phyloP scores from a whole-genome alignment of 2,888 invertebrate genomes.

The Capitulum mitella region DNA sequence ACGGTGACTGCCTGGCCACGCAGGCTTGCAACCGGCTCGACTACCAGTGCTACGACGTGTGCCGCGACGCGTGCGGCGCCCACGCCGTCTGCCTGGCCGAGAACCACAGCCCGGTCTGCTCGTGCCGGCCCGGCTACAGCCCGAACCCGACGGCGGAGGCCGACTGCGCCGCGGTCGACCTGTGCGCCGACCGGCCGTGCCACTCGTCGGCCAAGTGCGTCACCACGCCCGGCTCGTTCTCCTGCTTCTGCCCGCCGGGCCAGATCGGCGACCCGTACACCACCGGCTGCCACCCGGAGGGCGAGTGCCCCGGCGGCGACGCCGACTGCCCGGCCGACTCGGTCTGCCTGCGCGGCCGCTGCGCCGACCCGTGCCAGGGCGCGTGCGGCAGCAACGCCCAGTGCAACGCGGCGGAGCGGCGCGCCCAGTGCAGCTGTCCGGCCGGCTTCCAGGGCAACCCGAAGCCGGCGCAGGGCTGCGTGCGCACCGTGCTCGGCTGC shows the following conservation, averaged over 20 bases:
- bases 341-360: slow-evolving; percentile 61
- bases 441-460: slow-evolving; percentile 64
- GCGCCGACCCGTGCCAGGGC: slow-evolving; percentile 71
- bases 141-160: slow-evolving; percentile 77
- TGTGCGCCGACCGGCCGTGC: slow-evolving; percentile 53
- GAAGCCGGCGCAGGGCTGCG: slow-evolving; percentile 58
- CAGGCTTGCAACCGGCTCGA: slow-evolving; percentile 76
- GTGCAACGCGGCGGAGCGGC: slow-evolving; percentile 67
- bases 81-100: slow-evolving; percentile 83
- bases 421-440: slow-evolving; percentile 70
- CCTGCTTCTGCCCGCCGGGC: slow-evolving; percentile 70
- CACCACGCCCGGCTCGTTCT: slow-evolving; percentile 50
- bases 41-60: slow-evolving; percentile 72
- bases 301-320: slow-evolving; percentile 63
- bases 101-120: slow-evolving; percentile 71
- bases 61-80: slow-evolving; percentile 73
- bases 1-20: slow-evolving; percentile 57
- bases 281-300: slow-evolving; percentile 69
- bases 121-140: slow-evolving; percentile 74
- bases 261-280: slow-evolving; percentile 67
- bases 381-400: slow-evolving; percentile 74
- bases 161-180: slow-evolving; percentile 55
- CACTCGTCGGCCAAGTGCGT: slow-evolving; percentile 73
- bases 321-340: slow-evolving; percentile 67
- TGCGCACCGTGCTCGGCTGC: slow-evolving; percentile 61